Base-by-base conservation (phyloP, 2,113 vertebrate species). In the Pandion haliaetus region DNA sequence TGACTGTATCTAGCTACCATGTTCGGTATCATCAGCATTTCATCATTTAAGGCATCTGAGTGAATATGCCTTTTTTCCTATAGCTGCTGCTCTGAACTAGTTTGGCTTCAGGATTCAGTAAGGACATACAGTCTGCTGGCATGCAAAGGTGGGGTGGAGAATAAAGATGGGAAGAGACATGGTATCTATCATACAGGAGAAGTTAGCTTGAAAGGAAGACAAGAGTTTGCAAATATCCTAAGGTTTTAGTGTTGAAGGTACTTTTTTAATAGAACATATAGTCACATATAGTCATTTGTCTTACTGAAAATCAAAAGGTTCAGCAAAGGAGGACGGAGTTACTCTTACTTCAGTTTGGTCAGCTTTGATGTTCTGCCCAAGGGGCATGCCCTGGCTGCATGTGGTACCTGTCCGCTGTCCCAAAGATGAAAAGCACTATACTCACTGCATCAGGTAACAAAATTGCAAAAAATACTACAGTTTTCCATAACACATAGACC, bases 391-490 rank as follows among this genome's bases (percentile, higher is more conserved):
- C 34, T 59, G 47, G 10, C 32, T 82, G 40, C 24, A 36, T 66
- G 10, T 70, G 58, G 29, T 36, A 49, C 34, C 36, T 88, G 40
- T 20, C n/a, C 29, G 29, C 9, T 18, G 8, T 70, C 31, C 34
- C 28, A 21, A 19, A 86, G 13, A 42, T 7, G 5, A 93, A 82
- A 88, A 77, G 13, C 40, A 21, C 36, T 80, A 3, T 52, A 44
- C 25, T 57, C 2, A 2, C 31, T 80, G 34, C 16, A 28, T 77
- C 59, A 72, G 17, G 15, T 73, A 87, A 42, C 21, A 83, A 70
- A 86, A 66, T 7, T 40, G 31, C 2, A 52, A 59, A 90, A 78
- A 32, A n/a, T 2, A 18, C 0, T 21, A 5, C 1, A 0, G 31
- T 90, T 72, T 92, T 88, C 36, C n/a, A 15, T 57, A 69, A 65